phyloP scores from a whole-genome alignment of 2,797 vertebrate species.

The Calcarius lapponicus region DNA sequence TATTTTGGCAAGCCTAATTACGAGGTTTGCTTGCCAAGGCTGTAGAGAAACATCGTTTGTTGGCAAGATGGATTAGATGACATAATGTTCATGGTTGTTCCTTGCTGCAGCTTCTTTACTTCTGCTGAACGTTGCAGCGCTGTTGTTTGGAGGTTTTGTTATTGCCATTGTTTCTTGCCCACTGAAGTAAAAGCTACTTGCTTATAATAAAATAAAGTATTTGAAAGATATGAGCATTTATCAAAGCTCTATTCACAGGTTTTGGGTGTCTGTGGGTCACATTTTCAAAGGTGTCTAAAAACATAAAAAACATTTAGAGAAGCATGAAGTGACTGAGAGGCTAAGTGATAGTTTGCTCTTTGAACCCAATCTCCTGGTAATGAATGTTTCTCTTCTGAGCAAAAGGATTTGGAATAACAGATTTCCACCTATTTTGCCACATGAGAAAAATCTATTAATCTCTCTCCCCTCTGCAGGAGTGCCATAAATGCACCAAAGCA shows the following conservation, averaged over 20 bases:
- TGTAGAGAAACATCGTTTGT: conserved; percentile 40
- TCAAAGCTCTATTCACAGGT: background rate
- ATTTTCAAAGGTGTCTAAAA: background rate
- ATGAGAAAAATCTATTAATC: conserved; percentile 16
- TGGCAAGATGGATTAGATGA: conserved; percentile 47
- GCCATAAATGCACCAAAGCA: background rate
- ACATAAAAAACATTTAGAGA: background rate
- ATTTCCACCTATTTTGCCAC: conserved; percentile 6
- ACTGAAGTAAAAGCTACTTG: background rate
- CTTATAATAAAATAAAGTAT: background rate
- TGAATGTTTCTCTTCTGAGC: background rate
- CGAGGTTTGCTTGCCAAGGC: conserved; percentile 34
- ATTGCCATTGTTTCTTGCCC: background rate
- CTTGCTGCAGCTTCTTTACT: background rate
- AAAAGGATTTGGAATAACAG: background rate
- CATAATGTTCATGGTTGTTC: conserved; percentile 7
- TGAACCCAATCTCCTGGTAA: background rate
- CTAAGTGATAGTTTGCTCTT: background rate
- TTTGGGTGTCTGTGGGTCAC: background rate
- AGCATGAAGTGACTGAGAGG: background rate
- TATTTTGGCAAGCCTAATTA: conserved; percentile 27
- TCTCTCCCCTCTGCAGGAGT: background rate
- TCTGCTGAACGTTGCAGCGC: background rate
- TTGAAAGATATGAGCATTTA: background rate
- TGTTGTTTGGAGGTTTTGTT: background rate